Evolutionary conservation across 2,797 vertebrate species (phyloP).

Genomic region (Botia almorhae): DNA sequence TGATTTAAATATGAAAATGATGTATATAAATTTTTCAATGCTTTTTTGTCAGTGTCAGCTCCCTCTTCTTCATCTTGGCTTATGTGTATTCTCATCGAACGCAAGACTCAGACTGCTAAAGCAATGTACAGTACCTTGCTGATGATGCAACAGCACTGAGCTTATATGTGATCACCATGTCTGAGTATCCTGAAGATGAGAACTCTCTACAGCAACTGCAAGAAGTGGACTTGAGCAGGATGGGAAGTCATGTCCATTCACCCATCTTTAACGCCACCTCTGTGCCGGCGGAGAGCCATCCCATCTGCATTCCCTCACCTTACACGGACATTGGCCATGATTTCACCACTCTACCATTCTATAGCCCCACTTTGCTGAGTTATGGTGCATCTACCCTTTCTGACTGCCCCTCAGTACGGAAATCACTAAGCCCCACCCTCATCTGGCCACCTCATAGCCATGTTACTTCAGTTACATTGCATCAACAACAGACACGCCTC

Average conservation of each 20-base stretch:
- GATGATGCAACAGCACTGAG: slow-evolving; percentile 35
- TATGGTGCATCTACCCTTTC: slow-evolving; percentile 76
- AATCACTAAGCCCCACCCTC: slow-evolving; percentile 79
- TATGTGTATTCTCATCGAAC: too few species aligned
- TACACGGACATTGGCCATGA: slow-evolving; percentile 87
- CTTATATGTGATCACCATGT: slow-evolving; percentile 17
- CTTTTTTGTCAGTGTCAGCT: too few species aligned
- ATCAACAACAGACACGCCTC: slow-evolving; percentile 77
- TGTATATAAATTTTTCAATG: too few species aligned
- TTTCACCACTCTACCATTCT: slow-evolving; percentile 85
- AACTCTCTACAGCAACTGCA: slow-evolving; percentile 83
- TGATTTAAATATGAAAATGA: too few species aligned
- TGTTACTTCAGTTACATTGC: slow-evolving; percentile 80
- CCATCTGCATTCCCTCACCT: slow-evolving; percentile 88
- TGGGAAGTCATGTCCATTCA: slow-evolving; percentile 72
- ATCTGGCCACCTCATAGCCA: slow-evolving; percentile 85
- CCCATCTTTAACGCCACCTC: slow-evolving; percentile 77
- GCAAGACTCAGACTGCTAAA: too few species aligned
- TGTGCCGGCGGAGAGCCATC: slow-evolving; percentile 76
- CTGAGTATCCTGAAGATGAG: slow-evolving; percentile 75
- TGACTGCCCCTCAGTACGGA: slow-evolving; percentile 75
- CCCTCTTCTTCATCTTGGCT: too few species aligned
- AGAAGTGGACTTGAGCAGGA: slow-evolving; percentile 82
- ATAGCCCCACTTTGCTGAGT: slow-evolving; percentile 85
- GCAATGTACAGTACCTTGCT: too few species aligned